These are phyloP conservation scores for Villa cingulata DNA, from an alignment of 2,888 invertebrate genomes.

Conservation along the genomic window DNA sequence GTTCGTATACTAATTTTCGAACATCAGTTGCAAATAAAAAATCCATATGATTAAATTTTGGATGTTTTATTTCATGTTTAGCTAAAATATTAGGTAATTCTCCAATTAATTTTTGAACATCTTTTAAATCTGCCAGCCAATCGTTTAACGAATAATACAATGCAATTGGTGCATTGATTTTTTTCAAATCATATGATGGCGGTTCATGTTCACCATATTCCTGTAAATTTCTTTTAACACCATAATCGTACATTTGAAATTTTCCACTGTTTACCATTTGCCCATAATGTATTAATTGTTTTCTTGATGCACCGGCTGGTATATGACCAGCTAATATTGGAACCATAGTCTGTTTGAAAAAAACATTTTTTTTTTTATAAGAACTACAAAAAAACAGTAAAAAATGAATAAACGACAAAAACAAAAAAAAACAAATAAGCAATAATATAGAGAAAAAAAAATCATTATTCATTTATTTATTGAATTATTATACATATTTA, in stretches of 20 bases:
- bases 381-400: neutral
- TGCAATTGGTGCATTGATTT: constrained; percentile 30
- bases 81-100: constrained; percentile 37
- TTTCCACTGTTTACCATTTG: constrained; percentile 35
- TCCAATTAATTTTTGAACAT: constrained; percentile 36
- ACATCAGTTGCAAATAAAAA: constrained; percentile 28
- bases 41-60: constrained; percentile 37
- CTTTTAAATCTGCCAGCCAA: constrained; percentile 41
- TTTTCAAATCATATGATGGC: constrained; percentile 29
- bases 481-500: too few species aligned
- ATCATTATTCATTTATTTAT: too few species aligned
- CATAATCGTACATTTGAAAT: constrained; percentile 25
- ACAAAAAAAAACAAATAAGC: neutral
- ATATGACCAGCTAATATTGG: constrained; percentile 41
- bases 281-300: constrained; percentile 43
- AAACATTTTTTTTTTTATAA: too few species aligned
- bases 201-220: constrained; percentile 28
- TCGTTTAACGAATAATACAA: constrained; percentile 42
- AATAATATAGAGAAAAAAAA: too few species aligned
- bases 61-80: constrained; percentile 36
- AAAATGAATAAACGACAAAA: neutral
- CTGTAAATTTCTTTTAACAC: constrained; percentile 18
- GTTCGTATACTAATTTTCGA: constrained; percentile 8
- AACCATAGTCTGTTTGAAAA: constrained; percentile 40
- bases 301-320: constrained; percentile 42